These are phyloP conservation scores for Trididemnum miniatum DNA, from an alignment of 23 tunicate genomes.

Conservation along the genomic window DNA sequence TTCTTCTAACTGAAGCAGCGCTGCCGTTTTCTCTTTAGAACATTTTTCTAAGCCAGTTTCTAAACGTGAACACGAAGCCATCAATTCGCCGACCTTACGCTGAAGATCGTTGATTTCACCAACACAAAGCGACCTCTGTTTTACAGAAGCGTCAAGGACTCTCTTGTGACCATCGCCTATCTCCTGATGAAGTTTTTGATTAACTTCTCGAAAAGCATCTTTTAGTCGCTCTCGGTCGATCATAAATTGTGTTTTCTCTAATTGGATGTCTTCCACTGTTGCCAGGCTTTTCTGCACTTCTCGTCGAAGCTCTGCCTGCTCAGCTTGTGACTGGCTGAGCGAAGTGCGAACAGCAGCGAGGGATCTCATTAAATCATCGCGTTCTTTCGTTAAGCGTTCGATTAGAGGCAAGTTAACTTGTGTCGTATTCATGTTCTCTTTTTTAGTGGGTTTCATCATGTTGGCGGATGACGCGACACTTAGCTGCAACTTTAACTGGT, in stretches of 20 bases:
- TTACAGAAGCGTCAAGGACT: slow-evolving; percentile 43
- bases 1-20: slow-evolving; percentile 51
- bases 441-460: background rate
- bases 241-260: slow-evolving; percentile 59
- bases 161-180: slow-evolving; percentile 48
- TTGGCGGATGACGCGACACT: background rate
- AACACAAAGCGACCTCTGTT: slow-evolving; percentile 40
- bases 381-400: slow-evolving; percentile 69
- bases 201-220: slow-evolving; percentile 29
- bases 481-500: background rate
- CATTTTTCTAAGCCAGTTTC: slow-evolving; percentile 43
- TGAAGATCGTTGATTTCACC: slow-evolving; percentile 47
- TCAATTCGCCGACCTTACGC: slow-evolving; percentile 70
- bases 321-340: slow-evolving; percentile 34
- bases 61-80: slow-evolving; percentile 48
- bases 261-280: slow-evolving; percentile 68
- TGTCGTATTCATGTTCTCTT: background rate
- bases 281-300: slow-evolving; percentile 71
- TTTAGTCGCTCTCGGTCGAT: slow-evolving; percentile 56
- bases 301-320: slow-evolving; percentile 45
- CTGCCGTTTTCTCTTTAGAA: slow-evolving; percentile 38
- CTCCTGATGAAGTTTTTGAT: slow-evolving; percentile 53
- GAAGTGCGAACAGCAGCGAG: slow-evolving; percentile 40
- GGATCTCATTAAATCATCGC: slow-evolving; percentile 69
- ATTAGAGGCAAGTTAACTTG: slow-evolving; percentile 45